A percentile compares a stretch with the other conserved stretches of the same genome.
Evolutionary conservation across 2,888 invertebrate species (phyloP).

Genomic region (Adelognathus sp.): DNA sequence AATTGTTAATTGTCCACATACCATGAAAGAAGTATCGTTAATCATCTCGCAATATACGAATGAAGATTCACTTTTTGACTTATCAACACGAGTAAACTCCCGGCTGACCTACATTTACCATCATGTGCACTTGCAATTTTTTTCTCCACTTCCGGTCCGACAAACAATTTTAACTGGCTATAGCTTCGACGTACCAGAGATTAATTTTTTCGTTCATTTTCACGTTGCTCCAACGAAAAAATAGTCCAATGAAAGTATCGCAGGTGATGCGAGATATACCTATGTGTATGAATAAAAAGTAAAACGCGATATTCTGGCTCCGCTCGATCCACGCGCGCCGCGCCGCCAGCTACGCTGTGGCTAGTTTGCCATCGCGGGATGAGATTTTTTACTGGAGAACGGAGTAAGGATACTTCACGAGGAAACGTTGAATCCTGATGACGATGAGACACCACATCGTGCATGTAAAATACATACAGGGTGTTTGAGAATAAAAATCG

Average conservation of each 20-base stretch:
- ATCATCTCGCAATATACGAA: not conserved
- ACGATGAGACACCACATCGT: slow-evolving; percentile 50
- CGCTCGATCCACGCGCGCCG: not conserved
- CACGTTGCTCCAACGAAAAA: not conserved
- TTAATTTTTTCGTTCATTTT: slow-evolving; percentile 23
- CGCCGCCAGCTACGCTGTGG: not conserved
- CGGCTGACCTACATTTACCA: not conserved
- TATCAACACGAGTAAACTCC: not conserved
- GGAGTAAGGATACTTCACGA: slow-evolving; percentile 65
- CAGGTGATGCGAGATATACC: not conserved
- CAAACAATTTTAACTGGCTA: not conserved
- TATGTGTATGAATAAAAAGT: slow-evolving; percentile 17
- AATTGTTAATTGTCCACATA: not conserved
- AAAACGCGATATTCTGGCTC: not conserved
- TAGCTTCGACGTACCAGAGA: not conserved
- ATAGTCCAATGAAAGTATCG: not conserved
- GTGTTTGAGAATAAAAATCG: too few relatives aligned
- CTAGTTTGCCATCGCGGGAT: not conserved
- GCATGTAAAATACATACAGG: not conserved
- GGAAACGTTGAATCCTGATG: slow-evolving; percentile 57
- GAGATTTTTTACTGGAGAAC: slow-evolving; percentile 34
- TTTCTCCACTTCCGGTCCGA: not conserved
- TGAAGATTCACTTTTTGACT: not conserved
- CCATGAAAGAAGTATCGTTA: not conserved
- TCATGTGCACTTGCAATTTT: not conserved